Evolutionary conservation across 2,888 invertebrate species (phyloP).

Genomic region (Rhagonycha fulva): DNA sequence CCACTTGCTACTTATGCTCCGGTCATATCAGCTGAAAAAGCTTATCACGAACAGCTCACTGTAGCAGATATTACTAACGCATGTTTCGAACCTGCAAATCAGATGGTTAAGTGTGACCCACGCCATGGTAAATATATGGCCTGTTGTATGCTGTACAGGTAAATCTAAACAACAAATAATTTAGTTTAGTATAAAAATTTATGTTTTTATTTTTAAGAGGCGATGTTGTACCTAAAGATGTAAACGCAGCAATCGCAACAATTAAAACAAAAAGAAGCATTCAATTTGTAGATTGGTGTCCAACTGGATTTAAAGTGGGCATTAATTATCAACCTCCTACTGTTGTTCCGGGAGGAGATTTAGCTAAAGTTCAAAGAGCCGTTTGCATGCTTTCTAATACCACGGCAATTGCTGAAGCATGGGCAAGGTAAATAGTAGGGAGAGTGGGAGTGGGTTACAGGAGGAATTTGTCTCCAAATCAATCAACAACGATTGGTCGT

Average conservation of each 20-base stretch:
- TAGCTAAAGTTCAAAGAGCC: slow-evolving; percentile 91
- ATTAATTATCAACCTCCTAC: slow-evolving; percentile 91
- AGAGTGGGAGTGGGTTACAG: background rate
- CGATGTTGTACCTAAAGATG: slow-evolving; percentile 90
- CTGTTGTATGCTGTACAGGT: slow-evolving; percentile 89
- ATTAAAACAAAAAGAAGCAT: slow-evolving; percentile 93
- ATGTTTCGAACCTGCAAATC: slow-evolving; percentile 93
- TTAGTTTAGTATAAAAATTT: background rate
- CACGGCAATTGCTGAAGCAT: slow-evolving; percentile 94
- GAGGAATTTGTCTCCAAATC: too few relatives aligned
- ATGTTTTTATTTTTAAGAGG: slow-evolving; percentile 62
- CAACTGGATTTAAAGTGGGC: slow-evolving; percentile 81
- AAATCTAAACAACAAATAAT: background rate
- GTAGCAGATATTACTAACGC: slow-evolving; percentile 93
- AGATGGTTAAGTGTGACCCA: slow-evolving; percentile 92
- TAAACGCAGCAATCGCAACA: slow-evolving; percentile 89
- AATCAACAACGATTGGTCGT: too few relatives aligned
- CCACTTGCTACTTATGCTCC: slow-evolving; percentile 91
- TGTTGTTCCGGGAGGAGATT: slow-evolving; percentile 88
- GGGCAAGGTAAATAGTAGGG: slow-evolving; percentile 72
- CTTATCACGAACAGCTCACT: slow-evolving; percentile 89
- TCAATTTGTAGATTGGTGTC: slow-evolving; percentile 89
- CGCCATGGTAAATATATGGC: slow-evolving; percentile 92
- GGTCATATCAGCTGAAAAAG: slow-evolving; percentile 90
- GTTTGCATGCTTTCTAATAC: slow-evolving; percentile 98